Evolutionary conservation across 1,140 invertebrate species (phyloP).

Genomic region (Oedothorax gibbosus): DNA sequence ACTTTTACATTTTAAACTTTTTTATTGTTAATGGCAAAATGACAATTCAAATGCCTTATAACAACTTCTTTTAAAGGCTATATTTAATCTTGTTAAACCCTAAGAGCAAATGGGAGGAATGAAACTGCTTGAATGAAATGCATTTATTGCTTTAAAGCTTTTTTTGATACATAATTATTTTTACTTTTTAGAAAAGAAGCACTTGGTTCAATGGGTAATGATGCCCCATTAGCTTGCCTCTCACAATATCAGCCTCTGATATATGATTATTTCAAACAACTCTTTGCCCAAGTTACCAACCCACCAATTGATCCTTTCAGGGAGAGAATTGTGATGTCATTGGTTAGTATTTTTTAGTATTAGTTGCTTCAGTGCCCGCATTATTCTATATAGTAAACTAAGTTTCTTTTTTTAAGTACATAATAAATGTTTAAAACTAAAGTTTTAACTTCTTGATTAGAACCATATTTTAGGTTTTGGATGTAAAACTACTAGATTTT

Average conservation of each 20-base stretch:
- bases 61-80: neutral
- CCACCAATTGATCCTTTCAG: constrained; percentile 99
- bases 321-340: constrained; percentile 98
- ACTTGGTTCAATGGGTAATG: constrained; percentile 98
- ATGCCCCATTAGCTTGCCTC: constrained; percentile 95
- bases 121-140: no score
- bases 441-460: no score
- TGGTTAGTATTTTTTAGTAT: constrained; percentile 72
- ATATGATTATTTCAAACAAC: constrained; percentile 98
- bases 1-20: no score
- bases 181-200: constrained; percentile 89
- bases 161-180: neutral
- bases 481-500: no score
- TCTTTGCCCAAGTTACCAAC: constrained; percentile 99
- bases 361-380: neutral
- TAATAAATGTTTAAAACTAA: no score
- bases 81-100: no score
- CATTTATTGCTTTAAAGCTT: no score
- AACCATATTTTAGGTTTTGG: no score
- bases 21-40: no score
- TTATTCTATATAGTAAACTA: constrained; percentile 11
- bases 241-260: constrained; percentile 93
- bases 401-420: no score
- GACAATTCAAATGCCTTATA: no score
- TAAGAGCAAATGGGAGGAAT: no score